Conservation (phyloP, 2,113 vertebrate species). For the Cephalopholis sonnerati region DNA sequence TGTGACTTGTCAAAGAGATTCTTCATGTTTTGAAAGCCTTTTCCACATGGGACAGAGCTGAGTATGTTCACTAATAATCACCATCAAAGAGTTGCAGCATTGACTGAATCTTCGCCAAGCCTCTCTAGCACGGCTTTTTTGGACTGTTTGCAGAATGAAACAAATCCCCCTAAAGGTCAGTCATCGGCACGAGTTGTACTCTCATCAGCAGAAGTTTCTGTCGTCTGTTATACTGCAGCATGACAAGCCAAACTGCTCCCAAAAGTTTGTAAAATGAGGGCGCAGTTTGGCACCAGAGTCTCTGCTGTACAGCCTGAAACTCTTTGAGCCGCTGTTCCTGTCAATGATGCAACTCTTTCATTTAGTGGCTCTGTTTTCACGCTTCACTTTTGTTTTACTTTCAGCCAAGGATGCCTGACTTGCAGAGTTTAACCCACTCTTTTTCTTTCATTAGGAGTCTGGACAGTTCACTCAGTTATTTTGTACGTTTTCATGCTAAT, state of each 20-base stretch:
- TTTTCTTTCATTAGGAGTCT: slow-evolving; percentile 61
- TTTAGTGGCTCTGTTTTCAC: slow-evolving; percentile 71
- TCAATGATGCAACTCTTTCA: slow-evolving; percentile 83
- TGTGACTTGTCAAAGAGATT: neutral
- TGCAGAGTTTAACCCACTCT: slow-evolving; percentile 64
- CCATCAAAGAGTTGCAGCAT: slow-evolving; percentile 73
- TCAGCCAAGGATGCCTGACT: slow-evolving; percentile 73
- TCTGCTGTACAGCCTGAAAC: slow-evolving; percentile 47
- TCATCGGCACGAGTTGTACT: slow-evolving; percentile 12
- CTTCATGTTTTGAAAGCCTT: slow-evolving; percentile 39
- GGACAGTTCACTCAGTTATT: slow-evolving; percentile 35
- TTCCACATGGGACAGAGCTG: slow-evolving; percentile 73
- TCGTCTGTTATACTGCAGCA: slow-evolving; percentile 28
- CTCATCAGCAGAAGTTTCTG: slow-evolving; percentile 44
- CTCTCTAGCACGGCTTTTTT: slow-evolving; percentile 9
- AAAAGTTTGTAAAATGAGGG: slow-evolving; percentile 68
- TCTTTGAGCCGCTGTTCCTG: slow-evolving; percentile 63
- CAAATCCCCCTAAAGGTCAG: slow-evolving; percentile 1
- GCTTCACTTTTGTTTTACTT: slow-evolving; percentile 73
- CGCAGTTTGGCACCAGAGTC: slow-evolving; percentile 57
- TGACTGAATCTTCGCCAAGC: slow-evolving; percentile 11
- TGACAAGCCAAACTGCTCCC: slow-evolving; percentile 53
- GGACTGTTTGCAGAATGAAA: neutral
- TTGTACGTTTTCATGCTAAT: slow-evolving; percentile 44
- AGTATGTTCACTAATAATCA: slow-evolving; percentile 71